A percentile compares a stretch with the other conserved stretches of the same genome.
Conservation (phyloP, 2,888 invertebrate genomes). For the Cetonia aurata region DNA sequence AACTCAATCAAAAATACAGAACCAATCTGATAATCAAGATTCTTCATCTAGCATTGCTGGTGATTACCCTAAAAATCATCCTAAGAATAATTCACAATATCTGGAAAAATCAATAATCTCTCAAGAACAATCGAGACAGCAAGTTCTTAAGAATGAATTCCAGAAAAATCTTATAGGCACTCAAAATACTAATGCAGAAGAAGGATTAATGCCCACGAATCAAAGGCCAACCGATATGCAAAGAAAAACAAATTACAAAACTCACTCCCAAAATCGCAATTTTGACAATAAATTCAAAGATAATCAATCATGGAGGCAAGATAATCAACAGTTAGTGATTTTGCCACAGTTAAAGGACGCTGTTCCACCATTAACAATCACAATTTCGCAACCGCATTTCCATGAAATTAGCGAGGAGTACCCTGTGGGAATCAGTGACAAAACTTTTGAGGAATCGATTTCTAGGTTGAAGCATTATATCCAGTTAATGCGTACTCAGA, state of each 20-base stretch:
- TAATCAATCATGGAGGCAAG: slow-evolving; percentile 39
- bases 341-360: not conserved
- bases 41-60: too few species aligned
- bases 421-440: not conserved
- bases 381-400: not conserved
- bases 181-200: too few species aligned
- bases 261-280: slow-evolving; percentile 9
- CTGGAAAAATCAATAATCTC: too few species aligned
- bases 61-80: too few species aligned
- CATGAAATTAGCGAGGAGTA: not conserved
- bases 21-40: too few species aligned
- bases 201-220: not conserved
- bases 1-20: too few species aligned
- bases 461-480: slow-evolving; percentile 41
- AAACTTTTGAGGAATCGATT: slow-evolving; percentile 27
- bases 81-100: too few species aligned
- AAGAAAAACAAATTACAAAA: slow-evolving; percentile 10
- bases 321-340: not conserved
- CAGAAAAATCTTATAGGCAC: too few species aligned
- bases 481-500: slow-evolving; percentile 4
- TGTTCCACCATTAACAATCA: not conserved
- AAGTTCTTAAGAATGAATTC: too few species aligned
- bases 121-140: too few species aligned
- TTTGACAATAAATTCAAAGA: slow-evolving; percentile 38
- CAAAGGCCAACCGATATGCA: not conserved